Percentiles rank a stretch among this genome's conserved stretches.
Conservation (phyloP, 2,113 vertebrate genomes). For the Monopterus albus region DNA sequence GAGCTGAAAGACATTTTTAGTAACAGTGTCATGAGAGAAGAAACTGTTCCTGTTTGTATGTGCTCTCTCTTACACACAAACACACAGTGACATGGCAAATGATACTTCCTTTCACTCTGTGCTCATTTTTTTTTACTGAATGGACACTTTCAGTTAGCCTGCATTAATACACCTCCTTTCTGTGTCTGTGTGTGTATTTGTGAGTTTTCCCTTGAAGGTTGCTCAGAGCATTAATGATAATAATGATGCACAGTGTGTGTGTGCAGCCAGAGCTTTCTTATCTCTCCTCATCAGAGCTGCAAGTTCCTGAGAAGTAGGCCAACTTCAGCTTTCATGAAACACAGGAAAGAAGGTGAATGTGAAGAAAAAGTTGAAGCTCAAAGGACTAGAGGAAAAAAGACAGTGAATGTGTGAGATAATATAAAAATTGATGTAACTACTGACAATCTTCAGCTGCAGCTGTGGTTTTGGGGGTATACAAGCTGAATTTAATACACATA, state of each 20-base stretch:
- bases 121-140: conserved; percentile 24
- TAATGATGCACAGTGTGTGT: conserved; percentile 14
- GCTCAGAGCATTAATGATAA: conserved; percentile 7
- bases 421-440: no score
- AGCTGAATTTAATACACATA: no score
- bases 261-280: conserved; percentile 25
- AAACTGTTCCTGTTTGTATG: no score
- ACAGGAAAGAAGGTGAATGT: neutral
- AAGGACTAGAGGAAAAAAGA: neutral
- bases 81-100: conserved; percentile 2
- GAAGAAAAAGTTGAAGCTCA: neutral
- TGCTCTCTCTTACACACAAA: neutral
- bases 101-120: neutral
- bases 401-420: neutral
- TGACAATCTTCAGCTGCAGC: no score
- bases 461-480: no score
- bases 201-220: no score
- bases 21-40: no score
- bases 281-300: conserved; percentile 10
- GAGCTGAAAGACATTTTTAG: conserved; percentile 15
- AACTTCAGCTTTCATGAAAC: conserved; percentile 26
- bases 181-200: conserved; percentile 1
- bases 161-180: conserved; percentile 10
- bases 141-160: conserved; percentile 11
- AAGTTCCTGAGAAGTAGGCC: conserved; percentile 34